Base-by-base conservation (phyloP, 2,888 invertebrate genomes). In the Ariolimax columbianus region DNA sequence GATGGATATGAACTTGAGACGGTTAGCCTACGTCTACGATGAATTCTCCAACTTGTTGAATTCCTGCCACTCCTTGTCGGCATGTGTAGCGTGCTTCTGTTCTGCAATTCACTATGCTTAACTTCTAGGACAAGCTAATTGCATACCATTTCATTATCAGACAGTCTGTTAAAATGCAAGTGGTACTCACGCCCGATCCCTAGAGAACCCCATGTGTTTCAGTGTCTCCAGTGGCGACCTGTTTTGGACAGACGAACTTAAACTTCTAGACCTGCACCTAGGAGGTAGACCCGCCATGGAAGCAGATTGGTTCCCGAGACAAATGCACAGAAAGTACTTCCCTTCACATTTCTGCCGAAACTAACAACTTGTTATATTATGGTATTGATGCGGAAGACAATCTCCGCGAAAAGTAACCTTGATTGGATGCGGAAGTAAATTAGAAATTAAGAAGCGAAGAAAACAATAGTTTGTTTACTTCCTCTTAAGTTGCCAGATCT, bases 181-280 rank as follows among this genome's bases (percentile, higher is more conserved):
- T 63, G 59, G 59, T 63, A 63, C 59, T 63, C 95, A 98, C 97
- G 97, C 97, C 95, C 97, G 96, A 91, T 97, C 96, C 94, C 96
- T 97, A 7, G 97, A 96, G 94, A 98, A 97, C 59, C 98, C 98
- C 96, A 98, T 97, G 95, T 97, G 97, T 88, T 97, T 94, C 63
- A 98, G 95, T 84, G 96, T 97, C 95, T 97, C 97, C 89, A 97
- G 95, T 9, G 97, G 89, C 17, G 92, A 89, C 85, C 88, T 89
- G 26, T 82, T 85, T 88, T 87, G 86, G 88, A 84, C 80, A 87
- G 89, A 63, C 89, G 87, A 7, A 89, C 89, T 79, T 88, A 90
- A 87, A 83, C 86, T 82, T 83, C 85, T 66, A 77, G 80, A 77
- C 80, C 86, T 66, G n/a, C 73, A 77, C 9, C 87, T 75, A 59